Base-by-base conservation (phyloP, 2,888 invertebrate genomes). In the Lamproptera curius region DNA sequence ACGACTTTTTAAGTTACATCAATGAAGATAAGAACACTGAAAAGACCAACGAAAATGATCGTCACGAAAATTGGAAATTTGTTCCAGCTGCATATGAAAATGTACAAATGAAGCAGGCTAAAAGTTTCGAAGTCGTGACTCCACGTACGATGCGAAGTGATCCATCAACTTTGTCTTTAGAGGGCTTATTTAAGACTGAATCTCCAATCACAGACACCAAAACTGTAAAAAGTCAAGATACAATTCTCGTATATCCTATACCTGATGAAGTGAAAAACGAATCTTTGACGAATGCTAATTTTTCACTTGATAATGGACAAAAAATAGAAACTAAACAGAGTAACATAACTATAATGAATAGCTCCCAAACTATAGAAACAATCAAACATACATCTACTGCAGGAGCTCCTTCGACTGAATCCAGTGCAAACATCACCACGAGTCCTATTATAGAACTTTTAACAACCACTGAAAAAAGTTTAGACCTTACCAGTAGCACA, bases 121-220 rank as follows among this genome's bases (percentile, higher is more conserved):
- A 70, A 57, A 73, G 55, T 50, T 80, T 76, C 50, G 84, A 89
- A 54, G 65, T 80, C 31, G 70, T 83, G 1, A 85, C 86, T 3
- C 83, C 82, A 8, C 76, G 80, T 31, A 66, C 73, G 1, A 70
- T 75, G 64, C 55, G 67, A 1, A 82, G 75, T 6, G 90, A 93
- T 69, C 89, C 91, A 1, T 92, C 93, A 0, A 93, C 93, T 1
- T 89, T 93, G 53, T 78, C 93, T 9, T 70, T 93, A 54, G 92
- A 93, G 76, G 92, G 89, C 1, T 73, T 93, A 6, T 93, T 93
- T 60, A 90, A 90, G 66, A 89, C 89, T 46, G 80, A 90, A 64
- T 80, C 76, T 42, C 84, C 89, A 0, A 50, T 69, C 1, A 72
- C 62, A 52, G 72, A 73, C 2, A 72, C 67, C 50, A 76, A 76